Conservation (phyloP, 2,113 vertebrate genomes). For the Acrocephalus kingi region DNA sequence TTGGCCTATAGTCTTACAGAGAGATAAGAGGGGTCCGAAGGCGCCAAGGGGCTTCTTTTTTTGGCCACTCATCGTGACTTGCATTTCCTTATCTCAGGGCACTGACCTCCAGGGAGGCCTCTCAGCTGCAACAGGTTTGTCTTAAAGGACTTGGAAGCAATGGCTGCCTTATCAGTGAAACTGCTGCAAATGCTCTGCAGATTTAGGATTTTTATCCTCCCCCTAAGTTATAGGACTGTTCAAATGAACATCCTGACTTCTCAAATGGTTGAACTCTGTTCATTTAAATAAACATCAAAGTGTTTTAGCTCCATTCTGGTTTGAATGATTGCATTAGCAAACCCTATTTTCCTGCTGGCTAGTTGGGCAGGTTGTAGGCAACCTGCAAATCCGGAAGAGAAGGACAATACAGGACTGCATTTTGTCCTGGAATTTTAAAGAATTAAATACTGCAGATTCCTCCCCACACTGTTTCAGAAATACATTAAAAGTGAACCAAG, state of each 20-base stretch:
- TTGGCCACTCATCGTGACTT: too few relatives aligned
- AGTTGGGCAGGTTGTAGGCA: not conserved
- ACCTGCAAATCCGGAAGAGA: not conserved
- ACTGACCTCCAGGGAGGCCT: too few relatives aligned
- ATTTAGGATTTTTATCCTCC: not conserved
- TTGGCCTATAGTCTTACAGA: too few relatives aligned
- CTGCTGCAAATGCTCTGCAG: not conserved
- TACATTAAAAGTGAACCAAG: not conserved
- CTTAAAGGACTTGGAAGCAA: not conserved
- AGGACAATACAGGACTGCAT: not conserved
- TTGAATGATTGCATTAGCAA: not conserved
- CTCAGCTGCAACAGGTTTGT: not conserved
- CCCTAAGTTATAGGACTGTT: not conserved
- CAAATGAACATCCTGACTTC: not conserved
- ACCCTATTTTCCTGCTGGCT: not conserved
- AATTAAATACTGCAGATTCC: not conserved
- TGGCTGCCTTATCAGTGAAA: not conserved
- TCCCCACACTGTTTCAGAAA: not conserved
- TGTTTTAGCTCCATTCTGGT: not conserved
- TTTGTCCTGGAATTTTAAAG: not conserved
- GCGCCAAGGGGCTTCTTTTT: too few relatives aligned
- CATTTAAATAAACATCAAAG: not conserved
- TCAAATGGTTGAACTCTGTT: not conserved
- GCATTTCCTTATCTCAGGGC: too few relatives aligned
- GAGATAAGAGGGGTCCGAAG: too few relatives aligned